Evolutionary conservation across 2,797 vertebrate genomes (phyloP).

Genomic region (Podargus strigoides): DNA sequence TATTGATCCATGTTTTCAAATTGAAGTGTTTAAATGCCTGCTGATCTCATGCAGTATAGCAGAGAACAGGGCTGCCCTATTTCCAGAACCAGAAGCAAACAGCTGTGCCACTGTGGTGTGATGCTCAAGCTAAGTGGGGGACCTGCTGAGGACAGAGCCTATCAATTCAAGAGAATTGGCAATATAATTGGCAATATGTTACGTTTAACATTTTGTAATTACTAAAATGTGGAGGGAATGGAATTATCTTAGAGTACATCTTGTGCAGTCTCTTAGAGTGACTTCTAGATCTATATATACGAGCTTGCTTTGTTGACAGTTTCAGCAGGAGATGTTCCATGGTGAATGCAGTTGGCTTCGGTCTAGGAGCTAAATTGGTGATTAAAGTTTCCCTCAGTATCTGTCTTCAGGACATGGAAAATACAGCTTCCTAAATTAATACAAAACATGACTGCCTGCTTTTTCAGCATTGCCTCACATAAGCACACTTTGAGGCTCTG

Average conservation of each 20-base stretch:
- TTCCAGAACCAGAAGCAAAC: background rate
- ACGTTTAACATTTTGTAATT: background rate
- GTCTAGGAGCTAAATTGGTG: background rate
- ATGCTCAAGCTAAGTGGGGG: background rate
- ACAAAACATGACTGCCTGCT: background rate
- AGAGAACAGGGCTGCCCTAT: background rate
- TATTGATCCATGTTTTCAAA: background rate
- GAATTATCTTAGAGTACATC: background rate
- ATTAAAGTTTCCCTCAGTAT: background rate
- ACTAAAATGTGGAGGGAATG: background rate
- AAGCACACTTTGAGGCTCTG: background rate
- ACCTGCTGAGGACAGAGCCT: background rate
- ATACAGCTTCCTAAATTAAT: background rate
- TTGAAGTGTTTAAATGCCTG: background rate
- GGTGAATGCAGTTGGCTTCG: background rate
- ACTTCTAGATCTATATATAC: background rate
- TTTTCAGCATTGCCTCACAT: background rate
- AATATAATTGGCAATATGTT: background rate
- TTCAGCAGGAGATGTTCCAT: background rate
- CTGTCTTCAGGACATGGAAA: background rate
- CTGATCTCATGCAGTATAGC: background rate
- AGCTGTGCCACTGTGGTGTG: background rate
- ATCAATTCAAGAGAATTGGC: background rate
- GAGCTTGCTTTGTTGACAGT: background rate
- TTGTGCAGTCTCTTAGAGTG: background rate